Percentiles rank a stretch among this genome's conserved stretches.
Evolutionary conservation across 2,888 invertebrate species (phyloP).

Genomic region (Reticulitermes lucifugus): DNA sequence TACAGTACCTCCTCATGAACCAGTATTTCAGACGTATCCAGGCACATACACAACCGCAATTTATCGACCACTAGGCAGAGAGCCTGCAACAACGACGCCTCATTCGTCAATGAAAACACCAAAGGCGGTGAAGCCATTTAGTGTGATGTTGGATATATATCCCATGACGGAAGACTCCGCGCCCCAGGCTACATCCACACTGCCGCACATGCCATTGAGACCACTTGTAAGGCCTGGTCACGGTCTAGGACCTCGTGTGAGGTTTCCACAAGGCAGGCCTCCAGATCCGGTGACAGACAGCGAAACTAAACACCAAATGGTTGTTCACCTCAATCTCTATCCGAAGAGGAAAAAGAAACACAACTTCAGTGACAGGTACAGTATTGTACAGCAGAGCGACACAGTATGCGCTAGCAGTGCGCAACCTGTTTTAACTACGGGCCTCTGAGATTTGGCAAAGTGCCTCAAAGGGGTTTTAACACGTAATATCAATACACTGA

Average conservation of each 20-base stretch:
- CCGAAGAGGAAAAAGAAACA: conserved; percentile 64
- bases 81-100: neutral
- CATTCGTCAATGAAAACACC: neutral
- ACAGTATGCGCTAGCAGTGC: too few relatives aligned
- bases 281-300: conserved; percentile 12
- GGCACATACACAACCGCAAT: conserved; percentile 44
- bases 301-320: conserved; percentile 68
- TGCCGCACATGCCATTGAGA: conserved; percentile 15
- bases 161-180: conserved; percentile 64
- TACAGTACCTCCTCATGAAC: neutral
- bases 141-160: conserved; percentile 74
- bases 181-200: conserved; percentile 44
- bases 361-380: conserved; percentile 14
- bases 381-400: neutral
- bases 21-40: conserved; percentile 14
- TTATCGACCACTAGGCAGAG: conserved; percentile 47
- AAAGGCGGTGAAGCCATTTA: conserved; percentile 68
- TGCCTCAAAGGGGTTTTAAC: too few relatives aligned
- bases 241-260: neutral
- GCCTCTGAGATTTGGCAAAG: too few relatives aligned
- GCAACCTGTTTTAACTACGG: too few relatives aligned
- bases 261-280: conserved; percentile 17
- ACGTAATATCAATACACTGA: too few relatives aligned
- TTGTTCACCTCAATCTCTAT: conserved; percentile 75
- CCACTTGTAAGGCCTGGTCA: conserved; percentile 32